These are phyloP conservation scores for Momotus momota DNA, from an alignment of 2,797 vertebrate genomes.

Conservation along the genomic window DNA sequence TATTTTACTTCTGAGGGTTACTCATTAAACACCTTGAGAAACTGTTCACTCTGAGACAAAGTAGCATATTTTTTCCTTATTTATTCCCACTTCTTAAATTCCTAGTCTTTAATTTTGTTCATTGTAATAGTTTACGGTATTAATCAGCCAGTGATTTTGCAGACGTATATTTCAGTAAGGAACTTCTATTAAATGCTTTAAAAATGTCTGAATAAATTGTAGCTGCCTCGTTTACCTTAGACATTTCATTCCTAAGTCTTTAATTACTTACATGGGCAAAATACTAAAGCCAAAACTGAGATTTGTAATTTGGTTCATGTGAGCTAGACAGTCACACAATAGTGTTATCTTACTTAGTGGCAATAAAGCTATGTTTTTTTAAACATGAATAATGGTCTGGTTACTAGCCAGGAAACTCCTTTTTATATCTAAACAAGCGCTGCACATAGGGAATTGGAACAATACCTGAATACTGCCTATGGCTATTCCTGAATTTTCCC, in stretches of 20 bases:
- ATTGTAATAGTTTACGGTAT: neutral
- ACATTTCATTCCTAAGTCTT: neutral
- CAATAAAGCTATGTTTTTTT: neutral
- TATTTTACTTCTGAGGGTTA: neutral
- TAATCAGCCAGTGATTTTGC: neutral
- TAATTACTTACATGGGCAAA: neutral
- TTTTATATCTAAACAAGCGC: neutral
- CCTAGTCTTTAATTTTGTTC: neutral
- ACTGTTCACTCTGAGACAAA: neutral
- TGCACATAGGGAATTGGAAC: neutral
- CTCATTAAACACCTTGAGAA: neutral
- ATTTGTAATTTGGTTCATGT: neutral
- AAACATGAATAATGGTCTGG: conserved; percentile 13
- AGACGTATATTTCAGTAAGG: neutral
- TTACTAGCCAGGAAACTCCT: conserved; percentile 17
- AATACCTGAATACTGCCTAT: neutral
- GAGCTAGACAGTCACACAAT: neutral
- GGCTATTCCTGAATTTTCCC: conserved; percentile 33
- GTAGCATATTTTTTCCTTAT: neutral
- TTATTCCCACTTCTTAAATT: neutral
- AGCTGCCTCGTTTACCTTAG: neutral
- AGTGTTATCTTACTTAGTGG: neutral
- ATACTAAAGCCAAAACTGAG: neutral
- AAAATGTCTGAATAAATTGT: neutral
- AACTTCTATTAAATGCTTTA: neutral